Base-by-base conservation (phyloP, 1,140 invertebrate species). In the Lepidurus arcticus region DNA sequence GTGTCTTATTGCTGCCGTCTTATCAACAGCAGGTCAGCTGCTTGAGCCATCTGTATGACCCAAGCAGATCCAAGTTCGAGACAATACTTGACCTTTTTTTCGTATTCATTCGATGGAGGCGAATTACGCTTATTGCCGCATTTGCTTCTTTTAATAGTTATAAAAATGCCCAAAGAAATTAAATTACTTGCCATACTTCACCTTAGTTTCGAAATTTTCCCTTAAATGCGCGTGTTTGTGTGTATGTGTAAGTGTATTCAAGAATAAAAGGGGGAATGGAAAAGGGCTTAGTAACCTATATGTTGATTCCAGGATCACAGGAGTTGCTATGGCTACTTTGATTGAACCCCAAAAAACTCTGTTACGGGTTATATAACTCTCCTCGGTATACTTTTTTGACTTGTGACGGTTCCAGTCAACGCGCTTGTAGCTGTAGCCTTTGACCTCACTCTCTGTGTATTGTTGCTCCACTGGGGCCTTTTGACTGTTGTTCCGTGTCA, bases 401-500 rank as follows among this genome's bases (percentile, higher is more conserved):
- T 65, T 65, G 53, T 65, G n/a, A 65, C 53, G 53, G 16, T 65
- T 65, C 53, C 53, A n/a, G 21, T 21, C 16, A 21, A 47, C 10
- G 45, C 45, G 10, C 10, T 11, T 0, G 45, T 47, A 11, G 45
- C 10, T 16, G 45, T 65, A 65, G 53, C 53, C 53, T 65, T 65
- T 65, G 53, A 65, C 53, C 53, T 65, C 53, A n/a, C 53, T 16
- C 53, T 16, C 9, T 3, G 53, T 65, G 16, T 21, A 65, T 13
- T 65, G 53, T 65, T 65, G 53, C 16, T 65, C 53, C 53, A n/a
- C 53, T 16, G 53, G 53, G 8, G 16, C 53, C 45, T 65, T 65
- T 65, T 65, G 53, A 65, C 53, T 65, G 53, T 65, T 65, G 53
- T 16, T 65, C n/a, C 53, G 21, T 65, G 53, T 21, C 53, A 65